Base-by-base conservation (phyloP, 2,113 vertebrate species). In the Melanerpes aurifrons region DNA sequence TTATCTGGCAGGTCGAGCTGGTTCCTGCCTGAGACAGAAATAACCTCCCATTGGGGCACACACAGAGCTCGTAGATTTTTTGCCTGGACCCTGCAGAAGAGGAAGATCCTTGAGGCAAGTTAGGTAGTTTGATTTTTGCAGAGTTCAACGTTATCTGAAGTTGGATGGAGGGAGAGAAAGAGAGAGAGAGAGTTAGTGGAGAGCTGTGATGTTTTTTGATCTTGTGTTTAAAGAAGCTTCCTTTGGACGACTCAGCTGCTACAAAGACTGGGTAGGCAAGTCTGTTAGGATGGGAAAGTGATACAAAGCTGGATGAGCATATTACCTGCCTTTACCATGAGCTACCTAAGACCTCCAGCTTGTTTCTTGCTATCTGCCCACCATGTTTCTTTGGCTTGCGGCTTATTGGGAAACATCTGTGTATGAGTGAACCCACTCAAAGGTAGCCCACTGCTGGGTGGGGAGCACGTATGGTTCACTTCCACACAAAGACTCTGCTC, bases 51-150 rank as follows among this genome's bases (percentile, higher is more conserved):
- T 99, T 99, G 97, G 99, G 98, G 76, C 99, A 99, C 79, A 99
- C 98, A 92, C 99, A 99, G 92, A 99, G 98, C 98, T 99, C 99
- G 92, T 98, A 99, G 91, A 99, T 98, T 90, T 98, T 99, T 98
- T 99, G 99, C 97, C 98, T 98, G 89, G 98, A 98, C 89, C 98
- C 98, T 7, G 98, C 95, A 87, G 98, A 97, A 6, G 99, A 98
- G 94, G 98, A 98, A 96, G 98, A 99, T 90, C 99, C 99, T 76
- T 98, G 98, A 28, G 99, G 99, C 97, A 99, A 98, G 78, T 98
- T 98, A 96, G 98, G 98, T 96, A 99, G 98, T 91, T 97, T 98
- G 96, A 99, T 99, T 96, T 98, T 98, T 83, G 97, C 98, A 90
- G 99, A 98, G 75, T 99, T 98, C 98, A 99, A 97, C 74, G 96